Evolutionary conservation across 1,140 invertebrate genomes (phyloP).

Genomic region (Nebria ingens): DNA sequence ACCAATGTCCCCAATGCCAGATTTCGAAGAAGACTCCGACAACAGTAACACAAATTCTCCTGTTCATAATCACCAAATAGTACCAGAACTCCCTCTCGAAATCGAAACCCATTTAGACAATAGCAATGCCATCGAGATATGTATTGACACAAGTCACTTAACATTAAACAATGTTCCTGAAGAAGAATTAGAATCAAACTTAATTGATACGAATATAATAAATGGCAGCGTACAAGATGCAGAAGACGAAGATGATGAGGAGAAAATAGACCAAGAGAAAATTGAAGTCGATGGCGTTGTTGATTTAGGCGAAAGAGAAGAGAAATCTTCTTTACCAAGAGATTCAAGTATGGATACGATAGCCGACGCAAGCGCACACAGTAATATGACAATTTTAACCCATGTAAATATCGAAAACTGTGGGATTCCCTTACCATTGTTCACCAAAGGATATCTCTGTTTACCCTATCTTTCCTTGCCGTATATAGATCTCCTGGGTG

Average conservation of each 20-base stretch:
- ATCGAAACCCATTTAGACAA: background rate
- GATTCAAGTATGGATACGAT: constrained; percentile 51
- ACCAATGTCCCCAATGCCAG: constrained; percentile 68
- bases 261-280: constrained; percentile 17
- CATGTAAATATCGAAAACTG: constrained; percentile 61
- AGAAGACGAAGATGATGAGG: constrained; percentile 22
- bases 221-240: constrained; percentile 35
- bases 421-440: constrained; percentile 80
- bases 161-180: constrained; percentile 1
- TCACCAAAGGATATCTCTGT: constrained; percentile 87
- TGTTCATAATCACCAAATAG: background rate
- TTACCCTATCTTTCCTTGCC: constrained; percentile 93
- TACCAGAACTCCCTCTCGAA: background rate
- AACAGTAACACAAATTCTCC: constrained; percentile 28
- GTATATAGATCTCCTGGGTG: constrained; percentile 85
- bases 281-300: constrained; percentile 22
- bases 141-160: too few relatives aligned
- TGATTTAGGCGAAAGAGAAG: constrained; percentile 31
- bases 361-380: constrained; percentile 41
- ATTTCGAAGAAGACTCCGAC: constrained; percentile 42
- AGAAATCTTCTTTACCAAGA: constrained; percentile 42
- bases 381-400: constrained; percentile 41
- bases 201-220: constrained; percentile 12
- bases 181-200: background rate
- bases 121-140: background rate